Evolutionary conservation across 2,888 invertebrate species (phyloP).

Genomic region (Parnassius orleans): DNA sequence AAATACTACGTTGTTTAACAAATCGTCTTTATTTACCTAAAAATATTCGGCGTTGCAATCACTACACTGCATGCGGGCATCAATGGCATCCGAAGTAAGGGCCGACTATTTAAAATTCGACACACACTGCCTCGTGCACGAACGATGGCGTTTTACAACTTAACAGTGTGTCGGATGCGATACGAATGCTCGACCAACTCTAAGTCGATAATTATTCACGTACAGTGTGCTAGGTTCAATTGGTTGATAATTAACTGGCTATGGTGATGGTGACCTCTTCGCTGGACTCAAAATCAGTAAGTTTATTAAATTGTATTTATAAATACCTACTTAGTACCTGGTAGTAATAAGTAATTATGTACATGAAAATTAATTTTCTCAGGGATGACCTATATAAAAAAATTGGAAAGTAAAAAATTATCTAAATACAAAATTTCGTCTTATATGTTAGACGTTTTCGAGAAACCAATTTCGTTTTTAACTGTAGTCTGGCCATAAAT

Average conservation of each 20-base stretch:
- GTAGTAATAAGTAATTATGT: not conserved
- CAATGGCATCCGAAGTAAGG: slow-evolving; percentile 29
- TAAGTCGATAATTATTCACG: slow-evolving; percentile 38
- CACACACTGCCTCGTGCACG: slow-evolving; percentile 28
- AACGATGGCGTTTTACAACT: slow-evolving; percentile 25
- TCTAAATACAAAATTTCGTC: no score
- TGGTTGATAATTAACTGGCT: slow-evolving; percentile 15
- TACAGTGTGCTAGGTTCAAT: slow-evolving; percentile 9
- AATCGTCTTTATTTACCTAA: slow-evolving; percentile 9
- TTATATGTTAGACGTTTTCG: no score
- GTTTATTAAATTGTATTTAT: no score
- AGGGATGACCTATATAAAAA: not conserved
- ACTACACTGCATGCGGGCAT: slow-evolving; percentile 17
- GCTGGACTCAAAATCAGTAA: no score
- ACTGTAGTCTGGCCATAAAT: no score
- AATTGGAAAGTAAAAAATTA: no score
- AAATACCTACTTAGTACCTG: no score
- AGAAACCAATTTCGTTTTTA: no score
- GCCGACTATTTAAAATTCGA: slow-evolving; percentile 36
- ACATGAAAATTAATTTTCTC: not conserved
- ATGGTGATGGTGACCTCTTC: no score
- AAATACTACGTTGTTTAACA: no score
- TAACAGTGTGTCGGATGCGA: slow-evolving; percentile 30
- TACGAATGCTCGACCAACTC: slow-evolving; percentile 34
- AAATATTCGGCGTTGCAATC: slow-evolving; percentile 7